These are phyloP conservation scores for Herpailurus yagouaroundi DNA, from an alignment of 2,113 vertebrate species.

Conservation along the genomic window DNA sequence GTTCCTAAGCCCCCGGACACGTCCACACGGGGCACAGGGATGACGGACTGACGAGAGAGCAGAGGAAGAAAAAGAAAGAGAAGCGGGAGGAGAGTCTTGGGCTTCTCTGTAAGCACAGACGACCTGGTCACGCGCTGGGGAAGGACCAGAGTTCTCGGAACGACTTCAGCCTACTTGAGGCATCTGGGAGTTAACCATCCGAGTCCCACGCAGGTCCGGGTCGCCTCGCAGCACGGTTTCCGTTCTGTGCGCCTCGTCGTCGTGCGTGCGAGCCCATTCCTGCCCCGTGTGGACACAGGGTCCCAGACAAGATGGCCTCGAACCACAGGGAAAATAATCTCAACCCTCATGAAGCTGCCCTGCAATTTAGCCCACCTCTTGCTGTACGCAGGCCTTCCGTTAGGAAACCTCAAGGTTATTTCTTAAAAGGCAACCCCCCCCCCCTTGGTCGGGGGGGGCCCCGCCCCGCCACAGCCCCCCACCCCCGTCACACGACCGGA, in stretches of 20 bases:
- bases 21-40: background rate
- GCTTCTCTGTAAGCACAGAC: background rate
- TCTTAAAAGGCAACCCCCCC: background rate
- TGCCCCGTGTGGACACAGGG: background rate
- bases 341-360: background rate
- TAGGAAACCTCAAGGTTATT: background rate
- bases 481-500: background rate
- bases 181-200: background rate
- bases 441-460: no score
- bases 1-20: background rate
- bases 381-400: background rate
- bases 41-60: background rate
- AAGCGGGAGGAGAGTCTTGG: background rate
- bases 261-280: background rate
- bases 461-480: no score
- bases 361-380: background rate
- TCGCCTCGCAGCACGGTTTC: background rate
- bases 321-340: background rate
- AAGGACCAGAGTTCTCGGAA: background rate
- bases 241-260: accelerated
- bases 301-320: background rate
- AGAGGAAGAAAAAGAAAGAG: background rate
- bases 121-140: accelerated
- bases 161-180: background rate
- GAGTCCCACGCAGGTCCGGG: background rate